Conservation (phyloP, 2,113 vertebrate species). For the Marmota monax region DNA sequence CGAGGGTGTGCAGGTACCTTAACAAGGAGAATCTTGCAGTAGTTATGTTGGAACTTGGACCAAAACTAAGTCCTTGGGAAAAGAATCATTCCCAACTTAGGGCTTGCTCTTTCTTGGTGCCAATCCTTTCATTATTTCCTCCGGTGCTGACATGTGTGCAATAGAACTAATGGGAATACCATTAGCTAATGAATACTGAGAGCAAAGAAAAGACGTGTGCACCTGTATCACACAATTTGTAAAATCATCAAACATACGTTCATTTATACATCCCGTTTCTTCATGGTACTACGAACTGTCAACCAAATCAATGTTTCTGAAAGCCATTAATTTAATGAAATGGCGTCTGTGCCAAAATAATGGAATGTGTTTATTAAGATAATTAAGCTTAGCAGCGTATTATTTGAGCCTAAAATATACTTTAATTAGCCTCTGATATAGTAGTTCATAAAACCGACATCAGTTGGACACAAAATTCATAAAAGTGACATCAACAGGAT, state of each 20-base stretch:
- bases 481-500: neutral
- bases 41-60: neutral
- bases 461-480: neutral
- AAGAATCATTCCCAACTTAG: neutral
- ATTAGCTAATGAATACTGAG: neutral
- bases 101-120: neutral
- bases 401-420: slow-evolving; percentile 36
- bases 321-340: slow-evolving; percentile 45
- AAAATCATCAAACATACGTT: neutral
- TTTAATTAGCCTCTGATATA: neutral
- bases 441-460: neutral
- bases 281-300: neutral
- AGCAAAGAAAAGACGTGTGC: neutral
- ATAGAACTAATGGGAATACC: neutral
- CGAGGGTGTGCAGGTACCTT: neutral
- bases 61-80: neutral
- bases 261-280: neutral
- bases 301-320: neutral
- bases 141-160: neutral
- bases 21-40: neutral
- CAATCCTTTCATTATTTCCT: neutral
- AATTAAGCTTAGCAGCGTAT: slow-evolving; percentile 25
- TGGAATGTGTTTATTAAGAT: slow-evolving; percentile 40
- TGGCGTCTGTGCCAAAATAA: neutral
- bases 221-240: neutral